Evolutionary conservation across 2,797 vertebrate genomes (phyloP).

Genomic region (Mycteria americana): DNA sequence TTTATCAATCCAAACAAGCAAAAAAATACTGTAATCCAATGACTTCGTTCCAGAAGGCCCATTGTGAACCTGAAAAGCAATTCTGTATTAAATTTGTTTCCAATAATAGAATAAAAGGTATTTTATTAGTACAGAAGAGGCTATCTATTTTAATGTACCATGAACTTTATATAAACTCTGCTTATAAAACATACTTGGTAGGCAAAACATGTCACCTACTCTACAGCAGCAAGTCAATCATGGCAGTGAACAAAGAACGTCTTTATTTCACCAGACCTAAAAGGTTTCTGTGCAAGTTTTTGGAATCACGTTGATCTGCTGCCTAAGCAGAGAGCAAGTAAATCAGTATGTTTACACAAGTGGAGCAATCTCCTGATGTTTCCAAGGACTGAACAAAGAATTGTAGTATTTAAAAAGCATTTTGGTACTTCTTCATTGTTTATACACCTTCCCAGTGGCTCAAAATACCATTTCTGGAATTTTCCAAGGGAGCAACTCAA

Average conservation of each 20-base stretch:
- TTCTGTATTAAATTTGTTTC: neutral
- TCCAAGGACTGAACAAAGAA: slow-evolving; percentile 39
- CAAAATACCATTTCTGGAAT: neutral
- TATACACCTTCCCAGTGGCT: neutral
- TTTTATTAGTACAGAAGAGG: slow-evolving; percentile 34
- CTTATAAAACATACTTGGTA: slow-evolving; percentile 58
- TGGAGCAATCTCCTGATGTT: slow-evolving; percentile 18
- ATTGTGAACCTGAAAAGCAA: neutral
- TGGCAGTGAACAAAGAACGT: slow-evolving; percentile 4
- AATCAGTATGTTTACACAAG: slow-evolving; percentile 48
- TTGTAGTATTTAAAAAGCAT: neutral
- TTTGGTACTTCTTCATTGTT: neutral
- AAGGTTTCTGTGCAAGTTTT: slow-evolving; percentile 38
- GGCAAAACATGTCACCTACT: slow-evolving; percentile 60
- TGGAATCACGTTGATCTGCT: neutral
- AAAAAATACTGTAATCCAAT: neutral
- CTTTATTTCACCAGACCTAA: slow-evolving; percentile 44
- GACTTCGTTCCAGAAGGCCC: slow-evolving; percentile 17
- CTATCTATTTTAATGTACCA: slow-evolving; percentile 52
- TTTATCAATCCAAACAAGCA: neutral
- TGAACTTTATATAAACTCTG: slow-evolving; percentile 52
- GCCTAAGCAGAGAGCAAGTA: slow-evolving; percentile 24
- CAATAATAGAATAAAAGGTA: slow-evolving; percentile 33
- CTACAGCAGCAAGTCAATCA: slow-evolving; percentile 43
- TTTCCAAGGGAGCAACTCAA: neutral